Evolutionary conservation across 1,140 invertebrate genomes (phyloP).

Genomic region (Neelides sp.): DNA sequence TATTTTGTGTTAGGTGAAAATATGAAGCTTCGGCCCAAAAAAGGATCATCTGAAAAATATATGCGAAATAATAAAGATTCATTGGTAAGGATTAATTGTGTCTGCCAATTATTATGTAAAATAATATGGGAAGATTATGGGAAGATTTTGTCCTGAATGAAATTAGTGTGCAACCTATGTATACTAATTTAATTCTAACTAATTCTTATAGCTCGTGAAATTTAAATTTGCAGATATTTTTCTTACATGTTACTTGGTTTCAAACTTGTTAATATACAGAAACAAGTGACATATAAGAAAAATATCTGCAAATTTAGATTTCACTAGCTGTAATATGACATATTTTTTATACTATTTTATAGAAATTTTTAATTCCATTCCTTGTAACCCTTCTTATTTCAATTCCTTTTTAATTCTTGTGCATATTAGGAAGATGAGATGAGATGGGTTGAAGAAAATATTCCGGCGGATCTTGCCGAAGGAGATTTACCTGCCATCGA

Average conservation of each 20-base stretch:
- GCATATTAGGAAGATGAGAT: constrained; percentile 60
- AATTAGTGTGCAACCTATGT: background rate
- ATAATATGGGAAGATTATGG: constrained; percentile 8
- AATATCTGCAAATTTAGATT: background rate
- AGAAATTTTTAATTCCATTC: background rate
- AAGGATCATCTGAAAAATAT: constrained; percentile 12
- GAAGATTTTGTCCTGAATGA: constrained; percentile 10
- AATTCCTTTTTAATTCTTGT: constrained; percentile 33
- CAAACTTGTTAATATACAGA: no score
- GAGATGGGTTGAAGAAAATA: constrained; percentile 84
- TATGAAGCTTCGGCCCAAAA: constrained; percentile 11
- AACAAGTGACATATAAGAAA: no score
- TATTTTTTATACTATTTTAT: no score
- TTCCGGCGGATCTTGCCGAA: constrained; percentile 59
- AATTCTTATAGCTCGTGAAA: no score
- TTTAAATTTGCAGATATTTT: no score
- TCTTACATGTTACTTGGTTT: no score
- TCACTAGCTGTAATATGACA: no score
- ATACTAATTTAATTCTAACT: background rate
- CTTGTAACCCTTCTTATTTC: constrained; percentile 6
- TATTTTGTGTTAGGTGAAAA: background rate
- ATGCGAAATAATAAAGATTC: no score
- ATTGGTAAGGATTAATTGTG: no score
- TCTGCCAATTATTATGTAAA: no score
- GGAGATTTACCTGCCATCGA: constrained; percentile 65